Conservation (phyloP, 2,888 invertebrate species). For the Drosophila sordidula region DNA sequence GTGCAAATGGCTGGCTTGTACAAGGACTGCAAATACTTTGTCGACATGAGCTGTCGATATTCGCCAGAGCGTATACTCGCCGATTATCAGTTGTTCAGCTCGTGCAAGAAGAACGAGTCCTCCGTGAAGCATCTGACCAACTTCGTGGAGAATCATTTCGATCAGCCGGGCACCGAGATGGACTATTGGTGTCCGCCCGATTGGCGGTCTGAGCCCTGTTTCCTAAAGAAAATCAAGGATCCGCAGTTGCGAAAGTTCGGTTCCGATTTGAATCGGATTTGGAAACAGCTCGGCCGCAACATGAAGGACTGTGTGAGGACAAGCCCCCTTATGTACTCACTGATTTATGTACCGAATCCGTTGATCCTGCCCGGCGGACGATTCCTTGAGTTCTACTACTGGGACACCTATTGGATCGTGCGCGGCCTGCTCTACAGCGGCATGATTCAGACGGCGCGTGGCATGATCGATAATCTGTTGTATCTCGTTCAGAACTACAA, state of each 20-base stretch:
- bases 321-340: slow-evolving; percentile 91
- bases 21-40: slow-evolving; percentile 94
- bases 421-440: slow-evolving; percentile 93
- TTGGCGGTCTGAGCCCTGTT: slow-evolving; percentile 54
- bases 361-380: slow-evolving; percentile 96
- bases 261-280: slow-evolving; percentile 88
- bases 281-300: slow-evolving; percentile 91
- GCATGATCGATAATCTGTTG: slow-evolving; percentile 94
- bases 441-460: slow-evolving; percentile 91
- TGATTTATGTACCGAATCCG: slow-evolving; percentile 93
- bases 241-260: slow-evolving; percentile 90
- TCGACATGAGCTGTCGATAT: slow-evolving; percentile 92
- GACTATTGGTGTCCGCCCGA: slow-evolving; percentile 50
- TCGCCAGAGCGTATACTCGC: slow-evolving; percentile 88
- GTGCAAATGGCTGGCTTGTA: slow-evolving; percentile 93
- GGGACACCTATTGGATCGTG: slow-evolving; percentile 98
- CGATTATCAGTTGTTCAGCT: slow-evolving; percentile 87
- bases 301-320: slow-evolving; percentile 89
- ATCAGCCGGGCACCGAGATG: slow-evolving; percentile 44
- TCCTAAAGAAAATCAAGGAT: slow-evolving; percentile 90
- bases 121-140: slow-evolving; percentile 44
- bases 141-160: slow-evolving; percentile 62
- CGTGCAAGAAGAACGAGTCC: slow-evolving; percentile 57
- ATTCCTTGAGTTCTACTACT: slow-evolving; percentile 95
- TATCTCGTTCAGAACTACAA: slow-evolving; percentile 91